Base-by-base conservation (phyloP, 2,888 invertebrate genomes). In the Luperina nickerlii region DNA sequence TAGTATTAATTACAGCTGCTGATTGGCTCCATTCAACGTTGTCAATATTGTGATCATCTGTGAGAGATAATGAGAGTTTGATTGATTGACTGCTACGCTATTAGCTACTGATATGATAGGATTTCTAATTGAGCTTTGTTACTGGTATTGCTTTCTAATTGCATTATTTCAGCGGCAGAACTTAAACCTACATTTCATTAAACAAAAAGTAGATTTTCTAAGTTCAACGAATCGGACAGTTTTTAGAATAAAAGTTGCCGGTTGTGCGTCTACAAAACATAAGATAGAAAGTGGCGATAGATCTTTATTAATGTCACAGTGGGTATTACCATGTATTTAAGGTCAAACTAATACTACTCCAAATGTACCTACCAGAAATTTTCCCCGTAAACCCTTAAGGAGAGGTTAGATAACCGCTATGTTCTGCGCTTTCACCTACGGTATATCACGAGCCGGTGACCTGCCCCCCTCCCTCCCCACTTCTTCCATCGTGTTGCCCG, bases 341-440 rank as follows among this genome's bases (percentile, higher is more conserved):
- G 51, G 15, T 54, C 18, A 48, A 38, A 42, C 42, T 38, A 70
- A 72, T 79, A 45, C 6, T 45, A 27, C 57, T 70, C 57, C 38
- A 27, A 71, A 76, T 51, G 13, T 66, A 76, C 15, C 32, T 71
- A 76, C 78, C 77, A 87, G 76, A 80, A 82, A 87, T 83, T 79
- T 78, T 85, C 84, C 87, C 65, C 83, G 81, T 68, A 75, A 78
- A 86, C 88, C 86, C 88, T 79, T 72, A 88, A 91, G 88, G 89
- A 87, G 83, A 77, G 68, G 90, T 92, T 92, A 92, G 91, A 90
- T 93, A 92, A 92, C 88, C 71, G 68, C 63, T 67, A 66, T 76
- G 51, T 57, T 75, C 24, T 86, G 89, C 91, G 91, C 94, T 95
- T 95, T 95, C 94, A 93, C 94, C 91, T 91, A 87, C 90, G 93